Conservation (phyloP, 2,888 invertebrate species). For the Oxycera nigricornis region DNA sequence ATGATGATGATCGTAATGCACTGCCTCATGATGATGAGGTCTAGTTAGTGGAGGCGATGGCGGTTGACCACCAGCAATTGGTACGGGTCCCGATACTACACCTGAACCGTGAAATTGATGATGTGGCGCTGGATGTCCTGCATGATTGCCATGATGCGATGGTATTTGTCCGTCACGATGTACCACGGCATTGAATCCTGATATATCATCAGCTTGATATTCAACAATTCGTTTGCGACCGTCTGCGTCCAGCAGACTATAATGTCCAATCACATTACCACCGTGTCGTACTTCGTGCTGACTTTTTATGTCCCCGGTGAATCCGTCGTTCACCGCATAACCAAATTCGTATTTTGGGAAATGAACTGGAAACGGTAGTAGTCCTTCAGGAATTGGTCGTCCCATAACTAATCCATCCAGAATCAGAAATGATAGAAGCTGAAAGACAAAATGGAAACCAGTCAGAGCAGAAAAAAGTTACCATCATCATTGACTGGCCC, state of each 20-base stretch:
- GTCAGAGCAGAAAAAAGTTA: too few species aligned
- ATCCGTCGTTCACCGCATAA: slow-evolving; percentile 59
- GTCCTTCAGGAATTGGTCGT: slow-evolving; percentile 25
- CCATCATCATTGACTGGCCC: too few species aligned
- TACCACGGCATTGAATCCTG: slow-evolving; percentile 60
- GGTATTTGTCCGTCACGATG: slow-evolving; percentile 52
- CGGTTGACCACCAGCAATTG: slow-evolving; percentile 19
- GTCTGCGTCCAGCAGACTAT: slow-evolving; percentile 60
- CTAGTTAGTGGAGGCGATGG: neutral
- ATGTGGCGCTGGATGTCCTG: slow-evolving; percentile 43
- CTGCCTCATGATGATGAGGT: neutral
- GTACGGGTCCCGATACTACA: neutral
- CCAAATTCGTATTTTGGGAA: slow-evolving; percentile 59
- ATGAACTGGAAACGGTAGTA: neutral
- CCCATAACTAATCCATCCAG: neutral
- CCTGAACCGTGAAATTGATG: slow-evolving; percentile 31
- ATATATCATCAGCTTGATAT: slow-evolving; percentile 58
- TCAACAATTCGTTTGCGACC: slow-evolving; percentile 60
- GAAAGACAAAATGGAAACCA: neutral
- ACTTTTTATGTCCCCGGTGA: slow-evolving; percentile 61
- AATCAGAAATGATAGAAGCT: neutral
- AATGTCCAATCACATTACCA: slow-evolving; percentile 60
- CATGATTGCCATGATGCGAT: slow-evolving; percentile 28
- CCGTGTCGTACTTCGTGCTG: slow-evolving; percentile 61
- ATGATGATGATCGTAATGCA: slow-evolving; percentile 12